Evolutionary conservation across 2,888 invertebrate genomes (phyloP).

Genomic region (Philhelius pedissequus): DNA sequence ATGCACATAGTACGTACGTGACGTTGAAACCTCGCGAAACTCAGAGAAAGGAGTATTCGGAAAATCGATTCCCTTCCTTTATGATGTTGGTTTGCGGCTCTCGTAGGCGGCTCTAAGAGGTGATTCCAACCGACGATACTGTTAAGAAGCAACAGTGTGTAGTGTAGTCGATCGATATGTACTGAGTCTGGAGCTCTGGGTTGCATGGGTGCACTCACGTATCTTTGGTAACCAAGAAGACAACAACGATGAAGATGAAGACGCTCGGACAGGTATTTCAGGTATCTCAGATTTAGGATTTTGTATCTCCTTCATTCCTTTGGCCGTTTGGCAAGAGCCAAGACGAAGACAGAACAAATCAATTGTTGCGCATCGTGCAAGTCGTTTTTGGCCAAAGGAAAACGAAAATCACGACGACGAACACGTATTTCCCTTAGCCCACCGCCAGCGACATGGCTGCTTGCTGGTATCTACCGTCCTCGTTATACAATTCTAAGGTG

Average conservation of each 20-base stretch:
- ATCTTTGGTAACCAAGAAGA: background rate
- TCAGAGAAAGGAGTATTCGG: constrained; percentile 1
- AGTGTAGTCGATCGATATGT: too few relatives aligned
- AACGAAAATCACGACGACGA: constrained; percentile 52
- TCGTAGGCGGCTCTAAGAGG: too few relatives aligned
- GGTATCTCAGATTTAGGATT: constrained; percentile 37
- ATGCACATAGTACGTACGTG: background rate
- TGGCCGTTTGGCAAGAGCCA: background rate
- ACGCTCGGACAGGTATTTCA: constrained; percentile 62
- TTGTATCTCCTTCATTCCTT: constrained; percentile 1
- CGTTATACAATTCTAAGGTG: constrained; percentile 14
- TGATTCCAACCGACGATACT: too few relatives aligned
- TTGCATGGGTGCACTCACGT: constrained; percentile 19
- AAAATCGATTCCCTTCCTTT: constrained; percentile 32
- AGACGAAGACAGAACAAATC: constrained; percentile 44
- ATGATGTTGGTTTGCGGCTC: background rate
- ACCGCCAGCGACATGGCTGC: background rate
- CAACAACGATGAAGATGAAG: constrained; percentile 4
- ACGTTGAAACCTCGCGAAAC: background rate
- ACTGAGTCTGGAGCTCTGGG: background rate
- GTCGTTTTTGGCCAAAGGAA: constrained; percentile 35
- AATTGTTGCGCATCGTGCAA: constrained; percentile 44
- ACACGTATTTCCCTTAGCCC: constrained; percentile 1
- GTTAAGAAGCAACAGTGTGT: constrained; percentile 13
- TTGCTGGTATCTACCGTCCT: background rate